Evolutionary conservation across 2,797 vertebrate species (phyloP), one percentile per base, ranked within the genome.

Genomic region (Pangasius mekongensis): DNA sequence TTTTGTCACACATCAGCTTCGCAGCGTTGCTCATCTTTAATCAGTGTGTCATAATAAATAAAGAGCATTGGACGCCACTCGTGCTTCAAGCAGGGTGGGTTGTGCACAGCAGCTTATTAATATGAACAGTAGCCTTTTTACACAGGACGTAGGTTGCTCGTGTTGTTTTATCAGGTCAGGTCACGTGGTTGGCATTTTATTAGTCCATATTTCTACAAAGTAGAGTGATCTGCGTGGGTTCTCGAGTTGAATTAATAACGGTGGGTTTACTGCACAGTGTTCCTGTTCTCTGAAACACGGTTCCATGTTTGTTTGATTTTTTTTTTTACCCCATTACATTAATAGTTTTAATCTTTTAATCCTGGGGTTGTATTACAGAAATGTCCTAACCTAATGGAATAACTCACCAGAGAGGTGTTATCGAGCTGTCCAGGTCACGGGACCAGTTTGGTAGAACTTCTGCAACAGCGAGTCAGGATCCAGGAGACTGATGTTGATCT

Each of bases 21-120:
- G 64, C 83, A 36, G 85, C 85, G 69, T 85, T 82, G 71, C 83
- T 87, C 87, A 82, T 88, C 82, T 88, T 88, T 88, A 90, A 88
- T 86, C 80, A 87, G 85, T 27, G 69, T 78, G 49, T 83, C 54
- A 86, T 71, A 81, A 60, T 88, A 76, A 78, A 85, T 82, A 89
- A 90, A 85, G 62, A 89, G 86, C 49, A 80, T 60, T 87, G 69
- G 82, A 87, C 69, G 71, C 49, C 30, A n/a, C 71, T 81, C 27
- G 0, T 52, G 80, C 69, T 77, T 85, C 76, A n/a, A 52, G 36
- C 81, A 78, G 84, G 5, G 86, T 73, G 83, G 69, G 86, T 78
- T 83, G 71, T 77, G 82, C 77, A n/a, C 22, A 43, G 74, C 87
- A 71, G 80, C 87, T 88, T 86, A 88, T 90, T 87, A 87, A 85